Percentiles rank a stretch among this genome's conserved stretches.
Conservation (phyloP, 2,113 vertebrate species). For the Marmota monax region DNA sequence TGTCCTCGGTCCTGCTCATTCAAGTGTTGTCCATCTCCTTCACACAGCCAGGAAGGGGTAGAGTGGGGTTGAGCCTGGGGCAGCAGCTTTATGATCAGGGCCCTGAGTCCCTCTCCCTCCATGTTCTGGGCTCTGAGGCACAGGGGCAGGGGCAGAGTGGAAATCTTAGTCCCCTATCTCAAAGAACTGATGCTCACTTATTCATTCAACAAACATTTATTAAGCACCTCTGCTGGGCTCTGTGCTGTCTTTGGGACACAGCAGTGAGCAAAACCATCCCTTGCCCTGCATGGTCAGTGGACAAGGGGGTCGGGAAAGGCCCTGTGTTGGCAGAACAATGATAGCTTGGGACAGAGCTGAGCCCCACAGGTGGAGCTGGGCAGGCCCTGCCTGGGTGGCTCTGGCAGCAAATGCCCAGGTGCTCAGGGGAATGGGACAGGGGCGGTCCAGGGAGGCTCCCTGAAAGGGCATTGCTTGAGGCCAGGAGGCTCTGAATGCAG, state of each 20-base stretch:
- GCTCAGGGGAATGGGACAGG: fast-evolving
- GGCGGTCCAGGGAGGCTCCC: not conserved
- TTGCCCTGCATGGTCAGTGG: fast-evolving
- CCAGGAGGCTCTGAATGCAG: not conserved
- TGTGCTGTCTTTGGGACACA: not conserved
- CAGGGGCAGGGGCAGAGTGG: fast-evolving
- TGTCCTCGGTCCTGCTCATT: too few species aligned
- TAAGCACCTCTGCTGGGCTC: not conserved
- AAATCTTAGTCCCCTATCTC: not conserved
- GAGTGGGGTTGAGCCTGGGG: not conserved
- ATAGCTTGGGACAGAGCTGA: fast-evolving
- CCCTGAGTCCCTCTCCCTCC: not conserved
- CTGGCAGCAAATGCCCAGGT: not conserved
- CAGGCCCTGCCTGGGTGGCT: fast-evolving
- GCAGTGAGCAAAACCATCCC: not conserved
- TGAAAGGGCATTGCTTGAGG: not conserved
- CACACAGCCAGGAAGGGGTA: not conserved
- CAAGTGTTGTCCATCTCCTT: too few species aligned
- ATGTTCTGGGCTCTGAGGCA: fast-evolving
- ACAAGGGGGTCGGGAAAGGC: not conserved
- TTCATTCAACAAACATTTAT: not conserved
- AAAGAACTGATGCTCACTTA: not conserved
- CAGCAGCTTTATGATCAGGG: not conserved
- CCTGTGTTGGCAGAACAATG: not conserved
- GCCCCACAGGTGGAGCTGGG: fast-evolving